Percentiles rank a stretch among this genome's conserved stretches.
Evolutionary conservation across 2,797 vertebrate genomes (phyloP).

Genomic region (Sciaenops ocellatus): DNA sequence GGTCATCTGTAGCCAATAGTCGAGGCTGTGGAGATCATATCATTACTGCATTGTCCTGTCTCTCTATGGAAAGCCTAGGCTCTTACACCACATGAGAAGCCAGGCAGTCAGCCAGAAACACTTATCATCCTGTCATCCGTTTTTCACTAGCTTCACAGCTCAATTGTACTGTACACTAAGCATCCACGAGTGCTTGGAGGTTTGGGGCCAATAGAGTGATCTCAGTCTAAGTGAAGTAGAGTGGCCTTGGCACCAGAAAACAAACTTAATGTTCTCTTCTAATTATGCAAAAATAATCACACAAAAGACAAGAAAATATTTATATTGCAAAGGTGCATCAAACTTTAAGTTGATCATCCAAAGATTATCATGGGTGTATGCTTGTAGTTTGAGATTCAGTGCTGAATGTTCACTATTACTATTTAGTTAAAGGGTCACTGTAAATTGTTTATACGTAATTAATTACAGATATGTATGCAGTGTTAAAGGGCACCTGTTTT

Average conservation of each 20-base stretch:
- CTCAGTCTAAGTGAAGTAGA: slow-evolving; percentile 35
- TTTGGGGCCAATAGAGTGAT: slow-evolving; percentile 44
- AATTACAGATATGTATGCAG: too few relatives aligned
- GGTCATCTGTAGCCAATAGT: slow-evolving; percentile 40
- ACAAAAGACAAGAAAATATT: background rate
- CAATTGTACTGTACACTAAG: slow-evolving; percentile 58
- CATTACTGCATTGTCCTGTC: slow-evolving; percentile 50
- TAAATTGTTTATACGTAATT: too few relatives aligned
- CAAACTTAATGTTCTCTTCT: background rate
- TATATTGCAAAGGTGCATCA: background rate
- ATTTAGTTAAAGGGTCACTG: too few relatives aligned
- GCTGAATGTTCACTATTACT: too few relatives aligned
- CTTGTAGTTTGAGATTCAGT: background rate
- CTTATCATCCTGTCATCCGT: slow-evolving; percentile 71
- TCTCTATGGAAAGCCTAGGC: slow-evolving; percentile 49
- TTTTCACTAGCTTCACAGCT: slow-evolving; percentile 71
- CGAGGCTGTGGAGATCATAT: slow-evolving; percentile 52
- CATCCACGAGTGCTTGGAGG: slow-evolving; percentile 39
- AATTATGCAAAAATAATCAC: background rate
- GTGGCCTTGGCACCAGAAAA: slow-evolving; percentile 32
- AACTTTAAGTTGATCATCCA: background rate
- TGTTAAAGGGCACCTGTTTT: too few relatives aligned
- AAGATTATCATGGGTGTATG: background rate
- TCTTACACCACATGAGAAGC: slow-evolving; percentile 65
- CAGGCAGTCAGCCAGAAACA: slow-evolving; percentile 76